phyloP scores from a whole-genome alignment of 2,113 vertebrate genomes.

The Rhinichthys klamathensis region DNA sequence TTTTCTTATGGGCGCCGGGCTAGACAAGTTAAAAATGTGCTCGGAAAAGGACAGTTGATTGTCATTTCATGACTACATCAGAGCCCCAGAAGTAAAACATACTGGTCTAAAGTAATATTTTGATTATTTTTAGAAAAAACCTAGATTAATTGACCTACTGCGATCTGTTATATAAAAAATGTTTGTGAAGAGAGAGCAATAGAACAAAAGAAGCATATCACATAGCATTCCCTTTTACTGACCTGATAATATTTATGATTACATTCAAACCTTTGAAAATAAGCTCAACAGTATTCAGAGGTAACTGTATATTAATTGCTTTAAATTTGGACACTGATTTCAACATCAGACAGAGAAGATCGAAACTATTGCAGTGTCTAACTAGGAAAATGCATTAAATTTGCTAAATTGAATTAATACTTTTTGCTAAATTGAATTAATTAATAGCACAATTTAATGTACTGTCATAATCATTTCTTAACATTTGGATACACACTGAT shows the following conservation, averaged over 20 bases:
- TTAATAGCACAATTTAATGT: neutral
- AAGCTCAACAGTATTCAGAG: neutral
- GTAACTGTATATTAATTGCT: neutral
- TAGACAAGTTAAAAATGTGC: slow-evolving; percentile 9
- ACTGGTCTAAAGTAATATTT: neutral
- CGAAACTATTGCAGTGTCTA: neutral
- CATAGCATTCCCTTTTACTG: neutral
- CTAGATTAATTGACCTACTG: neutral
- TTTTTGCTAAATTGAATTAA: too few species aligned
- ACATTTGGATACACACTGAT: neutral
- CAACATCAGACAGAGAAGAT: neutral
- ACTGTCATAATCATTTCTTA: neutral
- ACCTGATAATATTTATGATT: neutral
- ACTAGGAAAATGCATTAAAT: neutral
- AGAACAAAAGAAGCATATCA: neutral
- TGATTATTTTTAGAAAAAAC: neutral
- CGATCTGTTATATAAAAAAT: neutral
- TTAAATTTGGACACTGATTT: neutral
- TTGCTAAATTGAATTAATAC: neutral
- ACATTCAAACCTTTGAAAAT: too few species aligned
- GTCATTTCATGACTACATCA: slow-evolving; percentile 25
- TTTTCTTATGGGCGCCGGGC: neutral
- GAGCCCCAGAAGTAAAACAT: slow-evolving; percentile 47
- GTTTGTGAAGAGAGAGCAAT: neutral
- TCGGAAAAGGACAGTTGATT: slow-evolving; percentile 9